A percentile compares a stretch with the other conserved stretches of the same genome.
Evolutionary conservation across 2,113 vertebrate genomes (phyloP).

Genomic region (Cynoglossus semilaevis): DNA sequence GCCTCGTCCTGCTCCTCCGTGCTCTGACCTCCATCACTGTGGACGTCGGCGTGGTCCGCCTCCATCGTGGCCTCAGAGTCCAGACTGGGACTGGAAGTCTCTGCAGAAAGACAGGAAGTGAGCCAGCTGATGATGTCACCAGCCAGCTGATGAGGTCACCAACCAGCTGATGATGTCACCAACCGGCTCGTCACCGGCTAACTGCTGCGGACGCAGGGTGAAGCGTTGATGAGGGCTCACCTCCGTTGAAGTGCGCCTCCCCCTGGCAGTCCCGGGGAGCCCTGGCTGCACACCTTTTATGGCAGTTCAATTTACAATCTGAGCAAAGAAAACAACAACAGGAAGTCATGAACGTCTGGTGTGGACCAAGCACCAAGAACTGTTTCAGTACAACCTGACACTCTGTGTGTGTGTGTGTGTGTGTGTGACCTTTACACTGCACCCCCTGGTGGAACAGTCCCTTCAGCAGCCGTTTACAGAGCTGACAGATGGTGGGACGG

Average conservation of each 20-base stretch:
- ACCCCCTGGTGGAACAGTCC: conserved; percentile 96
- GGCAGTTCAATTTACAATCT: conserved; percentile 97
- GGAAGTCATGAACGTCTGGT: neutral
- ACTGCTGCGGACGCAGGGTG: no score
- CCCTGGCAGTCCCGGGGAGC: conserved; percentile 92
- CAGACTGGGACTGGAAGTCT: conserved; percentile 83
- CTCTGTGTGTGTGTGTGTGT: no score
- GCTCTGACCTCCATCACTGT: conserved; percentile 75
- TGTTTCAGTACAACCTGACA: no score
- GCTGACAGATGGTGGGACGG: conserved; percentile 93
- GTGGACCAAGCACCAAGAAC: no score
- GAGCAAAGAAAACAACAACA: conserved; percentile 14
- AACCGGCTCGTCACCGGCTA: no score
- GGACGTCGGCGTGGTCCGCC: conserved; percentile 84
- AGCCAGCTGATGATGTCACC: no score
- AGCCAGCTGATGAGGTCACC: no score
- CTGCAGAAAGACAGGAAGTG: conserved; percentile 51
- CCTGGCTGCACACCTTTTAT: conserved; percentile 93
- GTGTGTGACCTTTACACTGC: conserved; percentile 89
- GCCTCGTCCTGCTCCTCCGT: conserved; percentile 85
- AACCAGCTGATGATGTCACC: no score
- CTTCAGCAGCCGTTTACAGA: conserved; percentile 90
- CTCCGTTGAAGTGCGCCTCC: conserved; percentile 91
- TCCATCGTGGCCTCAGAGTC: conserved; percentile 90
- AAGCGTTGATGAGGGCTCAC: conserved; percentile 68